These are phyloP conservation scores for Siphonodentalium dalli DNA, from an alignment of 2,888 invertebrate genomes.

Conservation along the genomic window DNA sequence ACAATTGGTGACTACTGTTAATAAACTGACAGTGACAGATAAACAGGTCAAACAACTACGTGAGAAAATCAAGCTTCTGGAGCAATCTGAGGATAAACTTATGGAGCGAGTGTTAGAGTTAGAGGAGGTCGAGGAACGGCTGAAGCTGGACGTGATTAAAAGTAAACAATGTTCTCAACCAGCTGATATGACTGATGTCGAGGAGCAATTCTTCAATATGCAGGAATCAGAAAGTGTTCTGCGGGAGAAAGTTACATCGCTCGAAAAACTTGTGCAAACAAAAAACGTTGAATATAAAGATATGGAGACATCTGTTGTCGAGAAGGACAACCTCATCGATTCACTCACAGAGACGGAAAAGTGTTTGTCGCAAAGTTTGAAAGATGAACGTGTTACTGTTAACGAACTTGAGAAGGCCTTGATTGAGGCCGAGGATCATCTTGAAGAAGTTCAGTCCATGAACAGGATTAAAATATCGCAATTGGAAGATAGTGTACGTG, in stretches of 20 bases:
- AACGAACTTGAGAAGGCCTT: conserved; percentile 40
- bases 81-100: conserved; percentile 51
- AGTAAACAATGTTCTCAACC: too few species aligned
- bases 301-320: not conserved
- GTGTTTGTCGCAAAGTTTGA: conserved; percentile 33
- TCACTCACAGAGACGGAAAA: conserved; percentile 29
- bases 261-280: too few species aligned
- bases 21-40: conserved; percentile 34
- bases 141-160: conserved; percentile 35
- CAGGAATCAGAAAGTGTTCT: too few species aligned
- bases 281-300: not conserved
- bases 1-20: conserved; percentile 32
- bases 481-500: conserved; percentile 7
- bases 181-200: too few species aligned
- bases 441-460: conserved; percentile 46
- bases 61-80: conserved; percentile 49
- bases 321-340: not conserved
- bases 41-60: conserved; percentile 38
- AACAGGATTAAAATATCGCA: conserved; percentile 38
- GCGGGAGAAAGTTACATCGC: too few species aligned
- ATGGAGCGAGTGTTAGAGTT: conserved; percentile 56
- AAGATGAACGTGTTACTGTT: conserved; percentile 31
- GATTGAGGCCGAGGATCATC: conserved; percentile 37
- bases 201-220: too few species aligned
- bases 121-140: conserved; percentile 41